Conservation (phyloP, 2,888 invertebrate genomes). For the Nomada flava region DNA sequence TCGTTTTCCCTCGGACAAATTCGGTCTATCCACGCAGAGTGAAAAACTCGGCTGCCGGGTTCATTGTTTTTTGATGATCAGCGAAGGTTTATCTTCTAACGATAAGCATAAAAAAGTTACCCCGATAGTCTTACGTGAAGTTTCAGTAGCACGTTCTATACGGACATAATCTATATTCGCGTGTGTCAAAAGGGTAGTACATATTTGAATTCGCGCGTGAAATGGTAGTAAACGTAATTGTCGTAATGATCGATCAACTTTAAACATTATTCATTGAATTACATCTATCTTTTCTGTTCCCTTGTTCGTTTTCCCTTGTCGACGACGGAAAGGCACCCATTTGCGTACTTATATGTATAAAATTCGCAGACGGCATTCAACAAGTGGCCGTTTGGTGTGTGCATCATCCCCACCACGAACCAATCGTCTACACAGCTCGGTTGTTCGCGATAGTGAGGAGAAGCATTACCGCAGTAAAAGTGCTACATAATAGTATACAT, state of each 20-base stretch:
- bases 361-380: constrained; percentile 56
- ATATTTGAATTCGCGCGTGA: not conserved
- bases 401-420: constrained; percentile 43
- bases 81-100: not conserved
- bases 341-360: constrained; percentile 13
- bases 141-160: not conserved
- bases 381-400: constrained; percentile 59
- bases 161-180: not conserved
- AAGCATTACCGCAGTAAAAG: constrained; percentile 44
- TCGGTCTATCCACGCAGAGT: constrained; percentile 28
- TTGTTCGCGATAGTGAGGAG: constrained; percentile 48
- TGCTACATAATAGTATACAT: constrained; percentile 40
- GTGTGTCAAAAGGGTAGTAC: not conserved
- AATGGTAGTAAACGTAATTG: not conserved
- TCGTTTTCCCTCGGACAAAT: constrained; percentile 56
- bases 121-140: not conserved
- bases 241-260: not conserved
- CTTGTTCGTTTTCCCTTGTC: not conserved
- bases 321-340: not conserved
- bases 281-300: not conserved
- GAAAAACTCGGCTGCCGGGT: not conserved
- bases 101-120: not conserved
- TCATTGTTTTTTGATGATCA: not conserved
- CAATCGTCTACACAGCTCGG: constrained; percentile 46
- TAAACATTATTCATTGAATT: not conserved